Evolutionary conservation across 2,888 invertebrate species (phyloP), one percentile per base, ranked within the genome.

Genomic region (Stenotaenia linearis): DNA sequence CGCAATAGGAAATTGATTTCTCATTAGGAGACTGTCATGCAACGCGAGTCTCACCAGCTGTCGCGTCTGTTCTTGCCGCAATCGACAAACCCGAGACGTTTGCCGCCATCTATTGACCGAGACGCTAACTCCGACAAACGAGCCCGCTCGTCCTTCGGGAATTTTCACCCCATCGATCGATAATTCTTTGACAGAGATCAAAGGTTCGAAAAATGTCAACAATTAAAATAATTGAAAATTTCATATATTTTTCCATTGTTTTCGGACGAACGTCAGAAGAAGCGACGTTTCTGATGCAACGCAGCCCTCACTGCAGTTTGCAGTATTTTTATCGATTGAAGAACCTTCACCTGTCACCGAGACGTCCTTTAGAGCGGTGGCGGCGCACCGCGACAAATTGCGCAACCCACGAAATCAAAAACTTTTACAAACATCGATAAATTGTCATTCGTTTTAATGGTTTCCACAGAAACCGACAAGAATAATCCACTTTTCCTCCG

Each of bases 21-120:
- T 61, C 61, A 61, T 61, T 61, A 61, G 61, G 61, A n/a, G n/a
- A 61, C 61, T 61, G 61, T 61, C 61, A 61, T 61, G 61, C 61
- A 61, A 61, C 61, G 25, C 61, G 1, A 10, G 10, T 28, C 9
- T 25, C 61, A 61, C 61, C 61, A 61, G 61, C 61, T 61, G 61
- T 61, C 61, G 61, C 61, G 5, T 23, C 61, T 56, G 56, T 56
- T 21, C 21, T 56, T 56, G 21, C 21, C 56, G 21, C 56, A 40
- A 40, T 40, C 56, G 12, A 23, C 25, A 25, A 23, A 61, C 61
- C n/a, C 61, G 6, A 23, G 23, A 61, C 25, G 21, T 2, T 61
- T 28, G 61, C 23, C 25, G 61, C 61, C 61, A 61, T 61, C 61
- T 61, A 61, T 61, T 23, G 61, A 61, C 12, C 25, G 12, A 23